A percentile compares a stretch with the other conserved stretches of the same genome.
Conservation (phyloP, 2,888 invertebrate species). For the Gastracanthus pulcherrimus region DNA sequence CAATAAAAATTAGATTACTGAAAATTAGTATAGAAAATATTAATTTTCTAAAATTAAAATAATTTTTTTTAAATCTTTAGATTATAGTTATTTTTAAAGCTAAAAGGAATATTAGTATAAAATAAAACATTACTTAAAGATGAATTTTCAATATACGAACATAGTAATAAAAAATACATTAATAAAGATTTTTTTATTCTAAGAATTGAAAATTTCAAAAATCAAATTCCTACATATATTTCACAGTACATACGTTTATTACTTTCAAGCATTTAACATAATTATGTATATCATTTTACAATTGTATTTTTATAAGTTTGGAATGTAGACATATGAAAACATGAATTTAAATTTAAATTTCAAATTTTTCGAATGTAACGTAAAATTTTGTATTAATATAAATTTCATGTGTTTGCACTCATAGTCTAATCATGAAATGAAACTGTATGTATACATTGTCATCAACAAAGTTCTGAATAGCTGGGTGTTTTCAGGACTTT, state of each 20-base stretch:
- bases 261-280: neutral
- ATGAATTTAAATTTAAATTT: neutral
- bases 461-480: conserved; percentile 71
- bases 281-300: neutral
- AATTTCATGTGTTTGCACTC: conserved; percentile 20
- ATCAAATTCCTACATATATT: neutral
- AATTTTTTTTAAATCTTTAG: no score
- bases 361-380: neutral
- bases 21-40: no score
- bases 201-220: conserved; percentile 4
- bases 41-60: no score
- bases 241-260: neutral
- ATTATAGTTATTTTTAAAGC: no score
- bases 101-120: no score
- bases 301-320: neutral
- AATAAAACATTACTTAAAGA: no score
- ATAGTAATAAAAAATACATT: no score
- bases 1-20: no score
- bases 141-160: no score
- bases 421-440: conserved; percentile 16
- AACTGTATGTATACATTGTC: conserved; percentile 33
- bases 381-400: neutral
- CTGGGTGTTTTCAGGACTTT: conserved; percentile 79
- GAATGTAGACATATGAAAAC: neutral
- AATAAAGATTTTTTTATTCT: no score